phyloP scores from a whole-genome alignment of 2,888 invertebrate genomes.

The Poecilobothrus nobilitatus region DNA sequence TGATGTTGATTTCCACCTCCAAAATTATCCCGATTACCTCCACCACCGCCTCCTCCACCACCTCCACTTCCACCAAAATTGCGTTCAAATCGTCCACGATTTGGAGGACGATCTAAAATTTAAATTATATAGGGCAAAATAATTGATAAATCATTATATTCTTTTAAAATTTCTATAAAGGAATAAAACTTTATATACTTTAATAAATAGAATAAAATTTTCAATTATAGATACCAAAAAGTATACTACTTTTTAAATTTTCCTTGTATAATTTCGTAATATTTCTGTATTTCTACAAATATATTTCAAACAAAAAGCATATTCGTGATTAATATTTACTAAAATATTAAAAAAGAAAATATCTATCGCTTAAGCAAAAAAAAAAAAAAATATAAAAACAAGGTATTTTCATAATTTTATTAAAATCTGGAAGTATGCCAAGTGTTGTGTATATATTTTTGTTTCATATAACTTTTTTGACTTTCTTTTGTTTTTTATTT shows the following conservation, averaged over 20 bases:
- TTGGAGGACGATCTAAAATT: conserved; percentile 39
- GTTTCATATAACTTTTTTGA: too few relatives aligned
- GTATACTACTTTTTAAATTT: too few relatives aligned
- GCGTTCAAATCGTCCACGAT: conserved; percentile 43
- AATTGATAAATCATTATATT: too few relatives aligned
- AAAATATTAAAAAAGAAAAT: too few relatives aligned
- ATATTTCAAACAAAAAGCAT: too few relatives aligned
- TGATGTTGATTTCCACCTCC: conserved; percentile 39
- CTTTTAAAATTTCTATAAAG: neutral
- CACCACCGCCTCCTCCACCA: neutral
- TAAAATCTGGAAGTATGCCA: neutral
- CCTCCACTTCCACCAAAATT: conserved; percentile 24
- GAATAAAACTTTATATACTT: conserved; percentile 15
- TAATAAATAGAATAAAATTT: conserved; percentile 21
- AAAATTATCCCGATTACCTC: conserved; percentile 37
- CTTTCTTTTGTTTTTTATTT: neutral
- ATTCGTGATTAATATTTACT: too few relatives aligned
- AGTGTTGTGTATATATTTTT: neutral
- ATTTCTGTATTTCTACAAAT: too few relatives aligned
- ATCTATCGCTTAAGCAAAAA: too few relatives aligned
- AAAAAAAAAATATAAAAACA: too few relatives aligned
- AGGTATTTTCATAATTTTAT: conserved; percentile 1
- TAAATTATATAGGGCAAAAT: too few relatives aligned
- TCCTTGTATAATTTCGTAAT: too few relatives aligned
- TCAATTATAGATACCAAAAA: neutral